Evolutionary conservation across 2,888 invertebrate genomes (phyloP).

Genomic region (Drosophila borborema): DNA sequence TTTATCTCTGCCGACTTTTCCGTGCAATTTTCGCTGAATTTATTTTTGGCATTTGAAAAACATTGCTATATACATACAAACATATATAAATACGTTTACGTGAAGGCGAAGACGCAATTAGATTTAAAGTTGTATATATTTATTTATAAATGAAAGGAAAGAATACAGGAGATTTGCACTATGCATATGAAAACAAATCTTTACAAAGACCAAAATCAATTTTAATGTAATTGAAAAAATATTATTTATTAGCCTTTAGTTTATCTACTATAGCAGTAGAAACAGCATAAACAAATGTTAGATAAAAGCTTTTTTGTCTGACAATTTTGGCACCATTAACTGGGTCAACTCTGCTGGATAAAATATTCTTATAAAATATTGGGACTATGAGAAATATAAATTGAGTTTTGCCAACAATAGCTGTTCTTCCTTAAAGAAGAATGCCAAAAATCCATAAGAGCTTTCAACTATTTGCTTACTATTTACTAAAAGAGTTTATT

Average conservation of each 20-base stretch:
- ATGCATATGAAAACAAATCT: not conserved
- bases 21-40: slow-evolving; percentile 14
- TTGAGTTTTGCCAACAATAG: not conserved
- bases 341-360: not conserved
- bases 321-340: not conserved
- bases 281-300: not conserved
- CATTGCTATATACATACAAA: not conserved
- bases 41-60: slow-evolving; percentile 27
- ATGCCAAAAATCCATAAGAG: not conserved
- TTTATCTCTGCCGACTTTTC: slow-evolving; percentile 2
- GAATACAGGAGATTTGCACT: not conserved
- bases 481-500: not conserved
- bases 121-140: slow-evolving; percentile 5
- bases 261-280: not conserved
- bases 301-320: not conserved
- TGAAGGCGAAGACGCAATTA: slow-evolving; percentile 8
- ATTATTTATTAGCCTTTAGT: not conserved
- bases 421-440: not conserved
- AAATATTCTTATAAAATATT: not conserved
- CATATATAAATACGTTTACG: not conserved
- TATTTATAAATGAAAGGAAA: not conserved
- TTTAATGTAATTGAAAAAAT: not conserved
- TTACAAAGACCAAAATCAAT: not conserved
- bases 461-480: not conserved
- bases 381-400: not conserved